Evolutionary conservation across 2,113 vertebrate species (phyloP).

Genomic region (Patagioenas fasciata): DNA sequence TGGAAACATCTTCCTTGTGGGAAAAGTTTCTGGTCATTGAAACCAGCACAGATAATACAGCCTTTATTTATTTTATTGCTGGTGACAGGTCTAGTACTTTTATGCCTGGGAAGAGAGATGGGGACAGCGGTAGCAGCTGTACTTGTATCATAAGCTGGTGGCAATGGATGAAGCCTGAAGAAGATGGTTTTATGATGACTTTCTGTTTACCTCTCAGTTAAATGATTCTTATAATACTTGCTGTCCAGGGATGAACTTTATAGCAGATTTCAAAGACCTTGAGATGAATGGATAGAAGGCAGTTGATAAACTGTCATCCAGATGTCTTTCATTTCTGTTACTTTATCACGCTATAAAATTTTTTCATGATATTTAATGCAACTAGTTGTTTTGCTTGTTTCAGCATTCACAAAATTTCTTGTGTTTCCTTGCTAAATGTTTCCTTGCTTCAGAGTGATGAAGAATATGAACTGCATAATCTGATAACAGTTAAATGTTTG

Average conservation of each 20-base stretch:
- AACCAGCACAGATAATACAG: not conserved
- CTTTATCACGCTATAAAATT: not conserved
- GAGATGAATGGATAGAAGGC: not conserved
- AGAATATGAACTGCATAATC: constrained; percentile 15
- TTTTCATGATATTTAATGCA: constrained; percentile 48
- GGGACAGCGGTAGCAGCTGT: not conserved
- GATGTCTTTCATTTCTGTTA: constrained; percentile 39
- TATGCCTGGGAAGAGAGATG: not conserved
- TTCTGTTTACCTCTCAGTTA: not conserved
- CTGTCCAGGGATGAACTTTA: not conserved
- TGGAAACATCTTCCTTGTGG: not conserved
- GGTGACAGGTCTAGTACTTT: not conserved
- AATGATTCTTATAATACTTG: not conserved
- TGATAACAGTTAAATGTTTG: constrained; percentile 45
- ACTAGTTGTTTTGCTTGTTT: constrained; percentile 36
- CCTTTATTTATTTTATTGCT: not conserved
- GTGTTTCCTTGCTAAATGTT: not conserved
- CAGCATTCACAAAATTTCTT: not conserved
- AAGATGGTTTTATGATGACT: not conserved
- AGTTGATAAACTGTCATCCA: constrained; percentile 16
- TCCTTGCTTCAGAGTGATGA: not conserved
- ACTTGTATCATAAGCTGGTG: not conserved
- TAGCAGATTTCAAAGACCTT: not conserved
- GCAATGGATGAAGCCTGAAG: not conserved
- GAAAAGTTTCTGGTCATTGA: not conserved